Conservation (phyloP, 2,797 vertebrate species). For the Scomberomorus guttatus region DNA sequence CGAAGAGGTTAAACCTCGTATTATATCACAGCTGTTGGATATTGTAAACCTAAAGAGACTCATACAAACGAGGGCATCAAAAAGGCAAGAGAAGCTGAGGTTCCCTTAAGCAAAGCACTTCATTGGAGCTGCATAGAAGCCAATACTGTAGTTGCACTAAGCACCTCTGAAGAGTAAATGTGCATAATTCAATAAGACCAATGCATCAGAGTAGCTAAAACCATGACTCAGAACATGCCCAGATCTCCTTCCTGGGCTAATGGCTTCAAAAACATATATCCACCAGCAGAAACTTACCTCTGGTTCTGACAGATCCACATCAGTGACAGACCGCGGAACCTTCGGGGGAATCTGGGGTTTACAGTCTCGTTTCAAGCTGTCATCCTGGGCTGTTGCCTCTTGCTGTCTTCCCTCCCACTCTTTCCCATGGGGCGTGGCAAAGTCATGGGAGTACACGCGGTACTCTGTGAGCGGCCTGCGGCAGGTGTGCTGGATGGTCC, state of each 20-base stretch:
- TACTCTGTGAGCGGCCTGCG: conserved; percentile 88
- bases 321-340: conserved; percentile 86
- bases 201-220: neutral
- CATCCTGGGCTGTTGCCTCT: conserved; percentile 39
- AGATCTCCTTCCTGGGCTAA: neutral
- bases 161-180: neutral
- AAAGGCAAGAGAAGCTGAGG: neutral
- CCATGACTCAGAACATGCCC: neutral
- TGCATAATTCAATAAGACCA: neutral
- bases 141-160: neutral
- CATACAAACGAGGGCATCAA: neutral
- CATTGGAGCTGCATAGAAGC: neutral
- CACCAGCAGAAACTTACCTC: conserved; percentile 85
- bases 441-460: conserved; percentile 82
- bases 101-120: neutral
- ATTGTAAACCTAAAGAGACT: neutral
- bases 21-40: neutral
- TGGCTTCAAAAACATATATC: neutral
- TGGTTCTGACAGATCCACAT: conserved; percentile 86
- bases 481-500: conserved; percentile 78
- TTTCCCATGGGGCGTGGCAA: conserved; percentile 75
- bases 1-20: neutral
- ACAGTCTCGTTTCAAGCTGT: conserved; percentile 67
- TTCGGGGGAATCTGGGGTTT: conserved; percentile 56
- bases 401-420: conserved; percentile 80